Base-by-base conservation (phyloP, 2,113 vertebrate species). In the Ursus arctos region DNA sequence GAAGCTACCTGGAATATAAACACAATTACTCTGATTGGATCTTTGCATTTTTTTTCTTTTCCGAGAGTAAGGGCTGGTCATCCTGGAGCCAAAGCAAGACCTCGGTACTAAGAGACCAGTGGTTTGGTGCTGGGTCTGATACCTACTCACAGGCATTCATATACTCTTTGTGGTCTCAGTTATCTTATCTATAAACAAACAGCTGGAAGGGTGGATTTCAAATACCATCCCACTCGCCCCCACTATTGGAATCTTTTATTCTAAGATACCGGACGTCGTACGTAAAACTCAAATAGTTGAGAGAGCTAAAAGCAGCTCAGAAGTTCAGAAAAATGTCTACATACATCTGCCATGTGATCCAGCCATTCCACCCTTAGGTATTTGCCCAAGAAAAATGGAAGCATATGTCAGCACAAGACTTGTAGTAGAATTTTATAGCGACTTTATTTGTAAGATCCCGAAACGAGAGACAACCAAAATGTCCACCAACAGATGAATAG, bases 381-480 rank as follows among this genome's bases (percentile, higher is more conserved):
- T 43, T 82, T 88, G 43, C 28, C 19, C 49, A 85, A 86, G 57
- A 76, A 59, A 86, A 94, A 86, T 53, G 49, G 81, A 96, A 85
- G 55, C 8, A 67, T 63, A 59, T 36, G 13, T 72, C 18, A 61
- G 59, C 26, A 88, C 3, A 71, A 86, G 51, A 53, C 28, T 83
- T 24, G 9, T 40, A 33, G 19, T 90, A 76, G 36, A 97, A 77
- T 89, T 28, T 89, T 40, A 33, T 40, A 76, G 6, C n/a, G 51
- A 33, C 22, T 92, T 94, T 61, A n/a, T 71, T 61, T 85, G 16
- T 92, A 89, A 55, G 79, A 92, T 7, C 0, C 7, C 4, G 47
- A 90, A 96, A 53, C 13, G n/a, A 47, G 11, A 89, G 57, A 86
- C 12, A 82, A 55, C 6, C 8, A 80, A 93, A 82, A 86, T 81